A percentile compares a stretch with the other conserved stretches of the same genome.
Evolutionary conservation across 2,797 vertebrate species (phyloP).

Genomic region (Mormyrus hasselquistii): DNA sequence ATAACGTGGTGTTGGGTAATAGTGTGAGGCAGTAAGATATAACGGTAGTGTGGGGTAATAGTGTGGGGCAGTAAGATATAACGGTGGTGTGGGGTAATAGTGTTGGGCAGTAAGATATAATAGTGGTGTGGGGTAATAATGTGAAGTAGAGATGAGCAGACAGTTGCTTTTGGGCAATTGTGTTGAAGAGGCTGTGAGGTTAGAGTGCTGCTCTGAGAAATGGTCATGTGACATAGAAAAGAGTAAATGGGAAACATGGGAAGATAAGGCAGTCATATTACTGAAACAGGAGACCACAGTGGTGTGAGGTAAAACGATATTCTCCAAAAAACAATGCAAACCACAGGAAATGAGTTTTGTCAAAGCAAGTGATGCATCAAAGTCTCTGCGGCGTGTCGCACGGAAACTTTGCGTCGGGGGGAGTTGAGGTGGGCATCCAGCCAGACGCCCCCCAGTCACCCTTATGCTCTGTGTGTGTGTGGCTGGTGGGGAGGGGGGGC

Average conservation of each 20-base stretch:
- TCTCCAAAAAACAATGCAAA: not conserved
- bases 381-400: not conserved
- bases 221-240: not conserved
- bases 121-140: not conserved
- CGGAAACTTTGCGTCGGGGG: not conserved
- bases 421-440: not conserved
- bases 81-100: not conserved
- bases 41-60: not conserved
- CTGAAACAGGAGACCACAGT: not conserved
- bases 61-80: not conserved
- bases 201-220: not conserved
- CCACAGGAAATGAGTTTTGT: not conserved
- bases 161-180: not conserved
- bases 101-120: not conserved
- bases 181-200: not conserved
- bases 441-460: not conserved
- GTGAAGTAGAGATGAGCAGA: not conserved
- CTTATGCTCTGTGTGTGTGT: not conserved
- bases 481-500: not conserved
- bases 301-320: not conserved
- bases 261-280: not conserved
- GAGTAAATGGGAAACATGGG: not conserved
- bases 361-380: not conserved
- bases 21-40: not conserved
- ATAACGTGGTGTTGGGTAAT: not conserved